phyloP scores from a whole-genome alignment of 2,797 vertebrate genomes.

The Fringilla coelebs region DNA sequence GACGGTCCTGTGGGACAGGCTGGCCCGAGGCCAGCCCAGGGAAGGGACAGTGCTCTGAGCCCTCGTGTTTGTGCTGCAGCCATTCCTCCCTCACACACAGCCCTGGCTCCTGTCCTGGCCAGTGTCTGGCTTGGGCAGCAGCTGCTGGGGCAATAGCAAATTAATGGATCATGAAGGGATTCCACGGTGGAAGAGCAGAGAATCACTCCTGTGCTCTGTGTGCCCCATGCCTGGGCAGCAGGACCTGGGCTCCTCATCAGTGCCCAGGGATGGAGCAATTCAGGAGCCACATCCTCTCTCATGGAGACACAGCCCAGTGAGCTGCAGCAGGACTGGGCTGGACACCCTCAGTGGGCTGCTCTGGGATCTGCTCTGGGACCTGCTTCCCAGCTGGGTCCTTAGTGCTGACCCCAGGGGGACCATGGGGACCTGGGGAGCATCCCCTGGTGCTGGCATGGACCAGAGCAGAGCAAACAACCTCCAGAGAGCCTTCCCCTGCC shows the following conservation, averaged over 20 bases:
- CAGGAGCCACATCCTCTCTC: neutral
- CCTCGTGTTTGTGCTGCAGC: accelerated
- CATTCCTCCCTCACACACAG: neutral
- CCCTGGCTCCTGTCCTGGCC: neutral
- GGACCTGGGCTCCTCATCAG: neutral
- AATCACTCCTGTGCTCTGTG: neutral
- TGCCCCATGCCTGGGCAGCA: neutral
- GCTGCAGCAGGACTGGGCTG: neutral
- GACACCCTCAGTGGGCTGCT: neutral
- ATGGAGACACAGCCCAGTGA: neutral
- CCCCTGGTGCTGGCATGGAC: neutral
- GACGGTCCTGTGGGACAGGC: neutral
- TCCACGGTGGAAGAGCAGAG: neutral
- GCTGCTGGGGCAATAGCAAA: neutral
- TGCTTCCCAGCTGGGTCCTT: neutral
- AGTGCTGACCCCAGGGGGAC: neutral
- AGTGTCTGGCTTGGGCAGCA: accelerated
- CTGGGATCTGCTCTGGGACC: neutral
- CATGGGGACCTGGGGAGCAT: neutral
- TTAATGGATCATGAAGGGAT: neutral
- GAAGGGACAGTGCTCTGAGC: neutral
- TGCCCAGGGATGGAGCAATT: neutral
- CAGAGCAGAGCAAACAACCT: neutral
- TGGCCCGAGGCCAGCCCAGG: neutral
- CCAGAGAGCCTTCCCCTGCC: neutral